These are phyloP conservation scores for Habropoda laboriosa DNA, from an alignment of 1,140 invertebrate genomes.

Conservation along the genomic window DNA sequence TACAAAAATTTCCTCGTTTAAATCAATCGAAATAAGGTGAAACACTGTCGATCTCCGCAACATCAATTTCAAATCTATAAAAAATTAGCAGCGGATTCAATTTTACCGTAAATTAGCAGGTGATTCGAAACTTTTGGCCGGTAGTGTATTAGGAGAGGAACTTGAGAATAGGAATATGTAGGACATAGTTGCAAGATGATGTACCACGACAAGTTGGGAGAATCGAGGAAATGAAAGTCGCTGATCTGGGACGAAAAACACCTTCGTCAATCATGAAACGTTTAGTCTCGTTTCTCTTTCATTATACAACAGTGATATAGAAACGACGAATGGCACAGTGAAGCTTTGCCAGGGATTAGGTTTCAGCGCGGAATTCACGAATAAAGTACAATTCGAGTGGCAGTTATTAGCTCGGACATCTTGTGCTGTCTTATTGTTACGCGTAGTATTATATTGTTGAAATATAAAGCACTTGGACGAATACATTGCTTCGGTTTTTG, in stretches of 20 bases:
- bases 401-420: not conserved
- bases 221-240: not conserved
- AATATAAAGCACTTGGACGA: no score
- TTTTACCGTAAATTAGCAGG: no score
- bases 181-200: not conserved
- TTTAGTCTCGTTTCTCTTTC: slow-evolving; percentile 21
- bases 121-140: no score
- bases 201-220: not conserved
- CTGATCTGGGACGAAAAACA: slow-evolving; percentile 15
- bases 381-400: not conserved
- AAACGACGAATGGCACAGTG: not conserved
- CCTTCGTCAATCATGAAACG: slow-evolving; percentile 32
- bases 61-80: no score
- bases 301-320: not conserved
- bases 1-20: no score
- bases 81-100: no score
- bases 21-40: no score
- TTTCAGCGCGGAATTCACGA: not conserved
- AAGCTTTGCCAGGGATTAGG: not conserved
- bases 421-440: not conserved
- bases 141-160: no score
- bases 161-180: not conserved
- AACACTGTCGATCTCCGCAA: no score
- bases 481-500: no score
- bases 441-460: no score